Evolutionary conservation across 2,797 vertebrate genomes (phyloP).

Genomic region (Rhinichthys osculus): DNA sequence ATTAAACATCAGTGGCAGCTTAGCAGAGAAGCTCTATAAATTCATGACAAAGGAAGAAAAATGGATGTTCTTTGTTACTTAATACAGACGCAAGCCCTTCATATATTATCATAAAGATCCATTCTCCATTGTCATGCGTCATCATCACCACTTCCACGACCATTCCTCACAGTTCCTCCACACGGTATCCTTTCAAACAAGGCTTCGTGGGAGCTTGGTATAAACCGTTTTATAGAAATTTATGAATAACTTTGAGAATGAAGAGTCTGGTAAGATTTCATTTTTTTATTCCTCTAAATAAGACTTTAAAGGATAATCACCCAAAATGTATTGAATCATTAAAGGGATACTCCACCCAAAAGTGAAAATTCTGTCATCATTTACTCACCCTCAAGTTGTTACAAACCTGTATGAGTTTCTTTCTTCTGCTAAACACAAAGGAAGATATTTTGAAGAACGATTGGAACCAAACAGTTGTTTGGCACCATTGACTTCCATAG

Average conservation of each 20-base stretch:
- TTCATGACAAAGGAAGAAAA: neutral
- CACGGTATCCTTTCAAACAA: neutral
- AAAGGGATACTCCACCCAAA: no score
- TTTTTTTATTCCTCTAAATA: neutral
- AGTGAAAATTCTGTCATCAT: no score
- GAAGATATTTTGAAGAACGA: no score
- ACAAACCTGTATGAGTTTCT: no score
- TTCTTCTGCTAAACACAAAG: no score
- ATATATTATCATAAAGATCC: conserved; percentile 22
- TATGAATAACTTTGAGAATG: neutral
- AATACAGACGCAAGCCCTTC: neutral
- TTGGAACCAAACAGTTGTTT: no score
- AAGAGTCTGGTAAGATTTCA: neutral
- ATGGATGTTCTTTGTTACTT: conserved; percentile 4
- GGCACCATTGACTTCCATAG: no score
- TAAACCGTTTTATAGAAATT: neutral
- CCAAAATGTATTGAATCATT: neutral
- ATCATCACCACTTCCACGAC: conserved; percentile 15
- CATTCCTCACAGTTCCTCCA: neutral
- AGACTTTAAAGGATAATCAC: neutral
- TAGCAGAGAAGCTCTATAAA: neutral
- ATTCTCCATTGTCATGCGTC: conserved; percentile 19
- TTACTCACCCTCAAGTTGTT: no score
- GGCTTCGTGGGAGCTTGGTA: neutral
- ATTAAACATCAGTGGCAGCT: neutral